Base-by-base conservation (phyloP, 2,113 vertebrate genomes). In the Murina feae region DNA sequence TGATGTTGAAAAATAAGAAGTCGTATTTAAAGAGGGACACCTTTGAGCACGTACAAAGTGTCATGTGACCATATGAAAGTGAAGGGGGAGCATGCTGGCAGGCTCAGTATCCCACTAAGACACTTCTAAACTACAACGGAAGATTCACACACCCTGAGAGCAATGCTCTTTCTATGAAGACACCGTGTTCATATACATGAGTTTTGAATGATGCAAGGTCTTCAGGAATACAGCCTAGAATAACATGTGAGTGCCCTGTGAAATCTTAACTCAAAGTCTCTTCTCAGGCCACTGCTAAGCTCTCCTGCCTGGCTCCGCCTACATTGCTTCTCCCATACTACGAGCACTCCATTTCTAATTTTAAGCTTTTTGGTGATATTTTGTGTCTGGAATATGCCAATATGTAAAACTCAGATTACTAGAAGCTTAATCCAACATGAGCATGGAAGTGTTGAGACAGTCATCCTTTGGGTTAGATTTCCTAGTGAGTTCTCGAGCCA, bases 351-450 rank as follows among this genome's bases (percentile, higher is more conserved):
- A 89, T 86, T 91, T 90, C 84, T 89, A 91, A 86, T 86, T 75
- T 93, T 71, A 95, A 89, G 44, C 16, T 84, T 83, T 71, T 51
- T 69, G 68, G 76, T 89, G 17, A 75, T 58, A 83, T 42, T 85
- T 18, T 93, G 51, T 72, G 66, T 21, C 72, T 88, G 30, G n/a
- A 87, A 95, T 76, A 85, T 47, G 85, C 25, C 80, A 93, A 78
- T 30, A 21, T 83, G 83, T 32, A 91, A 71, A 76, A 42, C 51
- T 96, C 32, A 76, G 60, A 79, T 39, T 89, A 39, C 12, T 69
- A 13, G 60, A 75, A 71, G 18, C 76, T 84, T 66, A 86, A 84
- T 60, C 23, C 6, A 85, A 93, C 14, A 60, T 63, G 44, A 84
- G 11, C 55, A 58, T 58, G 76, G 32, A 86, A 68, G 13, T 78